phyloP scores from a whole-genome alignment of 2,113 vertebrate genomes.

The Lamprologus lemairii region DNA sequence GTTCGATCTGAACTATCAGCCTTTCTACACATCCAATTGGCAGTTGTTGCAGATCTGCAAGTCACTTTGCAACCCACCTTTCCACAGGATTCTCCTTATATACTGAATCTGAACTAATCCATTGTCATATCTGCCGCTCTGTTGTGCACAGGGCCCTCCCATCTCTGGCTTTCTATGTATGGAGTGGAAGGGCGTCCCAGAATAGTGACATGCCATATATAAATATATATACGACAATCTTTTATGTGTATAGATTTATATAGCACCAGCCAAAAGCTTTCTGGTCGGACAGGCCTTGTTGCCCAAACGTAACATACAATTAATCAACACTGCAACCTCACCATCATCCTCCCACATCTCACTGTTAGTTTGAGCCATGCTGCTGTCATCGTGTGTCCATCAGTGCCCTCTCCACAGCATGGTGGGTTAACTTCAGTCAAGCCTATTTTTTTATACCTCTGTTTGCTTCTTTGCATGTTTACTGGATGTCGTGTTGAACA shows the following conservation, averaged over 20 bases:
- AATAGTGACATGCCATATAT: not conserved
- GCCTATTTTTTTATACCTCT: constrained; percentile 17
- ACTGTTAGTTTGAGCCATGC: not conserved
- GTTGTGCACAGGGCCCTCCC: not conserved
- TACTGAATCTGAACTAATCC: not conserved
- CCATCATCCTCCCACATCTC: not conserved
- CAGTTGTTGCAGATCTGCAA: not conserved
- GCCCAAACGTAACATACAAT: not conserved
- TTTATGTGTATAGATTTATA: not conserved
- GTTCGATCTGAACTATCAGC: not conserved
- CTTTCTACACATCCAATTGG: not conserved
- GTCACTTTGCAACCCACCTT: not conserved
- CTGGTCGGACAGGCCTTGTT: not conserved
- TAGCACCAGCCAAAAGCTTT: not conserved
- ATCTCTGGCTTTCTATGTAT: not conserved
- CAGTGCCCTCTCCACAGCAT: not conserved
- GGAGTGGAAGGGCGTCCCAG: not conserved
- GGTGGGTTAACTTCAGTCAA: not conserved
- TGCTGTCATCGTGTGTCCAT: constrained; percentile 8
- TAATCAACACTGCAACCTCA: not conserved
- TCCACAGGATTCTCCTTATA: not conserved
- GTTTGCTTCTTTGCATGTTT: constrained; percentile 41
- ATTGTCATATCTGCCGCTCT: not conserved
- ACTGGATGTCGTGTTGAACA: constrained; percentile 28
- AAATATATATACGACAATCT: not conserved